Base-by-base conservation (phyloP, 2,888 invertebrate genomes). In the Graphium colonna region DNA sequence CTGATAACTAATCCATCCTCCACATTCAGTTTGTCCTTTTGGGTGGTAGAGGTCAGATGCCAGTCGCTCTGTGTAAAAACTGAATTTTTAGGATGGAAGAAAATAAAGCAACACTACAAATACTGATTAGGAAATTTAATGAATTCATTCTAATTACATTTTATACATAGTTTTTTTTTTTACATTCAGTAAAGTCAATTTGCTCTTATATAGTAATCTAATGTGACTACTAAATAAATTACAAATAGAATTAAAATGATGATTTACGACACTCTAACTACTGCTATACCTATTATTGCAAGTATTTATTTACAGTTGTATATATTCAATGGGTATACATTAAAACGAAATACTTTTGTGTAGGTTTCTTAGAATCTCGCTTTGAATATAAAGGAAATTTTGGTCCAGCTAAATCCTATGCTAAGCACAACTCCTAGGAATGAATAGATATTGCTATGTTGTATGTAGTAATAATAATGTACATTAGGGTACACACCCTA, bases 351-450 rank as follows among this genome's bases (percentile, higher is more conserved):
- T 73, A 43, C n/a, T 70, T 65, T 72, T 72, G 43, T 53, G 43
- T 44, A 67, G 36, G 13, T 36, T 5, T 64, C 71, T 73, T 75
- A 73, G 67, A 75, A 70, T 69, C 73, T 79, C 70, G 70, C 73
- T 77, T 79, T 77, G 69, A 81, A 79, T 80, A 77, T 71, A 83
- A 85, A 81, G 73, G 74, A 82, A 86, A 85, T 85, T 85, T 89
- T 89, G 89, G 89, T 89, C 89, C 89, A 88, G 88, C 89, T 88
- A 88, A 85, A 73, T 81, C 73, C 87, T 87, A 87, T 77, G 77
- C 82, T 84, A 86, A 82, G 82, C 77, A 79, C 82, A 82, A 79
- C 74, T 81, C 69, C 79, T 84, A 82, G 69, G 78, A 79, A 75
- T 71, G 72, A 74, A 67, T 77, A 77, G 65, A 75, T 82, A 80